A percentile compares a stretch with the other conserved stretches of the same genome.
phyloP scores from a whole-genome alignment of 2,888 invertebrate species.

The Exephanes ischioxanthus region DNA sequence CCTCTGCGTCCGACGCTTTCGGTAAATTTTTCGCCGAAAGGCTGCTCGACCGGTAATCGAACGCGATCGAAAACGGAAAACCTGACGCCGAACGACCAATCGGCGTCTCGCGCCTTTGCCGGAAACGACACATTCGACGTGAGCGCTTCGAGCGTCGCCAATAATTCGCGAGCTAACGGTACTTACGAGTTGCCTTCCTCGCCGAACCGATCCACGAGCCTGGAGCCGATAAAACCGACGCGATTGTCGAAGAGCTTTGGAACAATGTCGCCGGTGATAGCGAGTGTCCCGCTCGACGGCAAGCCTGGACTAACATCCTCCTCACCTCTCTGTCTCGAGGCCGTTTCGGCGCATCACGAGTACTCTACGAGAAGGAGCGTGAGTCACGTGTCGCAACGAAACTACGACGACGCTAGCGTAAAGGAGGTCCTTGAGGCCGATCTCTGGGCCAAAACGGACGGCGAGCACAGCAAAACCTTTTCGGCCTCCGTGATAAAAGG shows the following conservation, averaged over 20 bases:
- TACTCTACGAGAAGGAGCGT: slow-evolving; percentile 24
- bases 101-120: slow-evolving; percentile 11
- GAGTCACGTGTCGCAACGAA: not conserved
- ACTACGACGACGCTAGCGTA: slow-evolving; percentile 72
- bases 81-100: not conserved
- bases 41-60: slow-evolving; percentile 70
- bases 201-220: slow-evolving; percentile 60
- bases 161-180: slow-evolving; percentile 64
- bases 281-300: not conserved
- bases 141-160: slow-evolving; percentile 36
- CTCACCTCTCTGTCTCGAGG: slow-evolving; percentile 64
- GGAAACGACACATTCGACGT: slow-evolving; percentile 54
- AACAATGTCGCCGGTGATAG: not conserved
- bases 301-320: slow-evolving; percentile 57
- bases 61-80: slow-evolving; percentile 19
- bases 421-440: slow-evolving; percentile 80
- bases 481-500: not conserved
- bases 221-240: slow-evolving; percentile 65
- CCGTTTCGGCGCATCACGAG: slow-evolving; percentile 5
- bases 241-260: slow-evolving; percentile 71
- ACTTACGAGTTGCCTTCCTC: slow-evolving; percentile 71
- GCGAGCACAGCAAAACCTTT: not conserved
- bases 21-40: slow-evolving; percentile 70
- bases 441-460: slow-evolving; percentile 76
- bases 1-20: slow-evolving; percentile 26